A percentile compares a stretch with the other conserved stretches of the same genome.
Evolutionary conservation across 2,797 vertebrate species (phyloP).

Genomic region (Eptatretus atami): DNA sequence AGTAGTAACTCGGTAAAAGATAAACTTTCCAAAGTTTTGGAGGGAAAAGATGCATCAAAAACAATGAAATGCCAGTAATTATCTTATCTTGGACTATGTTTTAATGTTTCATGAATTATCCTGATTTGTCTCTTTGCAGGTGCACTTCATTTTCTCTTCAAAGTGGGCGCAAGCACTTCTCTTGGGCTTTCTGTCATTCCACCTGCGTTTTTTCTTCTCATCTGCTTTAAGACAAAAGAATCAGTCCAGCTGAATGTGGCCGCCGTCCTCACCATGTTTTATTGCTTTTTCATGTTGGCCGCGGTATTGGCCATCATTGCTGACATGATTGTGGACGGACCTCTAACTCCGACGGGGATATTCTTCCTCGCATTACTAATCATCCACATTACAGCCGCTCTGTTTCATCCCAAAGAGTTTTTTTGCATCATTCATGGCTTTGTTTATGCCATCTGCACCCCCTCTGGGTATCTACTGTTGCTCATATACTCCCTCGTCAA

Average conservation of each 20-base stretch:
- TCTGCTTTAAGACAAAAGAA: conserved; percentile 17
- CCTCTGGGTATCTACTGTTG: conserved; percentile 32
- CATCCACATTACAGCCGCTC: conserved; percentile 23
- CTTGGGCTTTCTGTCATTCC: conserved; percentile 20
- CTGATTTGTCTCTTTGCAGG: conserved; percentile 13
- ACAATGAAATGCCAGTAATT: no score
- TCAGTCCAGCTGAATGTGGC: neutral
- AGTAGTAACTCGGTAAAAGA: no score
- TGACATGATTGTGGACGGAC: neutral
- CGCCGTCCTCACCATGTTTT: neutral
- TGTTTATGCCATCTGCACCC: conserved; percentile 38
- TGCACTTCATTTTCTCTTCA: conserved; percentile 26
- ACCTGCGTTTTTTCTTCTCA: conserved; percentile 20
- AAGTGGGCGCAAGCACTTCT: conserved; percentile 14
- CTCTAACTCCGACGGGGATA: conserved; percentile 21
- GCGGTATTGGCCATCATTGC: neutral
- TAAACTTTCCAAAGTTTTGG: no score
- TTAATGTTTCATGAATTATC: neutral
- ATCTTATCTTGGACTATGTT: no score
- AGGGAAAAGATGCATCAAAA: no score
- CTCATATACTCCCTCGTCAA: conserved; percentile 38
- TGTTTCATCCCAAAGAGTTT: conserved; percentile 27
- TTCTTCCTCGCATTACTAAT: conserved; percentile 27
- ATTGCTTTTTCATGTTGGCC: neutral
- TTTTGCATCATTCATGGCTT: conserved; percentile 21